Base-by-base conservation (phyloP, 2,797 vertebrate species). In the Lepilemur ruficaudatus region DNA sequence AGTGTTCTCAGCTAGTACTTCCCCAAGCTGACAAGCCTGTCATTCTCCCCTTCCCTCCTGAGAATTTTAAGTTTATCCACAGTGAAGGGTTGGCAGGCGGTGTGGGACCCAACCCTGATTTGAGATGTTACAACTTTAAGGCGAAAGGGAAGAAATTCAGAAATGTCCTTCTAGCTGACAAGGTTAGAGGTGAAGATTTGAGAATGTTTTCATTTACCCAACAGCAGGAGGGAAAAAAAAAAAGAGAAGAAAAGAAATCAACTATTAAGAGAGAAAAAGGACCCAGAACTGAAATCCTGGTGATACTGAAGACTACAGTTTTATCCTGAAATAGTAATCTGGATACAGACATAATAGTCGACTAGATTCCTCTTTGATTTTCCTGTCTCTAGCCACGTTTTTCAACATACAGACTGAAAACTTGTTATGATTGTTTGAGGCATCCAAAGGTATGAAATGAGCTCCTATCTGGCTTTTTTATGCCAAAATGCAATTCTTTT, bases 81-180 rank as follows among this genome's bases (percentile, higher is more conserved):
- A 8, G 88, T 85, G 83, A 89, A 94, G 72, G 96, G 94, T 86
- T 96, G 94, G 86, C 87, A 94, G 95, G 84, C 95, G 82, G 72
- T 61, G 32, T 15, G 93, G 80, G 80, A 91, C 48, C 92, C 82
- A 35, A 75, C 93, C 63, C n/a, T 63, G 59, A 93, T 90, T 89
- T 95, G 72, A 94, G 63, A 95, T 95, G 80, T 92, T 85, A 73
- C 48, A 93, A 96, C 82, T 95, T 96, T 92, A 90, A 97, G 92
- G 90, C 61, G 35, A 96, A 97, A 93, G 69, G 76, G 80, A 94
- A 96, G 96, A 78, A 90, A 91, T 93, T 94, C 59, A 83, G 63
- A 86, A 96, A 96, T 79, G 63, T 79, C 69, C 73, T 69, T 95
- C 61, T 96, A 84, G 78, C 84, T 94, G 96, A 96, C 43, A 94